Evolutionary conservation across 2,888 invertebrate species (phyloP), one percentile per base, ranked within the genome.

Genomic region (Lordiphosa andalusiaca): DNA sequence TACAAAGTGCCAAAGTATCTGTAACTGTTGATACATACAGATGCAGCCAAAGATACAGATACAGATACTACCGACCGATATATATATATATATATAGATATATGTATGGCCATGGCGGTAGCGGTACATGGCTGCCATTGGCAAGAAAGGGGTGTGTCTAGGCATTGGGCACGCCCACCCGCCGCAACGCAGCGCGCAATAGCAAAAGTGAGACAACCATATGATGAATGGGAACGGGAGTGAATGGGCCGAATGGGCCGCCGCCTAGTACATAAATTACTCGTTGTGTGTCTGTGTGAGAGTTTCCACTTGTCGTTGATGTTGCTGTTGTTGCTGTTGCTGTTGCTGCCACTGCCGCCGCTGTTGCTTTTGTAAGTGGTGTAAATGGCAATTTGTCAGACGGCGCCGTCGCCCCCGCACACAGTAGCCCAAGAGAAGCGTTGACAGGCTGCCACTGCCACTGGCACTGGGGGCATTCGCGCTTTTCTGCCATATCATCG

Each of bases 301-400:
- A 25, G 39, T 44, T 37, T 47, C 38, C 63, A 64, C 64, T 64
- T 56, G 51, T 48, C 42, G 23, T 12, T 25, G 38, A 2, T n/a
- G 50, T 19, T 40, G 41, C 4, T 35, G 36, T 33, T 62, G 56
- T 16, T 53, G 36, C 36, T 37, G 46, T 16, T 39, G 46, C 21
- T 51, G 57, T n/a, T 54, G 51, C 23, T 61, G 53, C 39, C 52
- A 59, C 12, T 54, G 51, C 23, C 63, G 53, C 39, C 52, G 61
- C 57, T 53, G 57, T 51, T 64, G 71, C 67, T 53, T 70, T 63
- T 71, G 83, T 73, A 84, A 80, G 80, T 80, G 86, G 78, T 78
- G 85, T 78, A 85, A 78, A 85, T 85, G 82, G 80, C 84, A 80
- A 81, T 85, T 80, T 85, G 73, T 73, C 63, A 56, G 73, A 42